phyloP scores from a whole-genome alignment of 2,888 invertebrate genomes.

The Yponomeuta evonymella region DNA sequence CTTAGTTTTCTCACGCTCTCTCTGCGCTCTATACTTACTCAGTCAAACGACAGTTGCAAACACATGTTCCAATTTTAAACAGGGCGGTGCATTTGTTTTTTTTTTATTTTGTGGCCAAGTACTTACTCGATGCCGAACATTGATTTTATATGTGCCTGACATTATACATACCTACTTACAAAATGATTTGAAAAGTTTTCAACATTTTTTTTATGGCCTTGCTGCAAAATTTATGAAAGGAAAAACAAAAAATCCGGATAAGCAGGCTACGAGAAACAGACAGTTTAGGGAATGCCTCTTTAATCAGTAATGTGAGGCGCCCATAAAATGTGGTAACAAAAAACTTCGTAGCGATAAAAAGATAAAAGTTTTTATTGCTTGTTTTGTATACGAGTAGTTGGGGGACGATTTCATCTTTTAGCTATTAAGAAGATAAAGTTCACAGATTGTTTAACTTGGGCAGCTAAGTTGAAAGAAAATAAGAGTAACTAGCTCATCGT shows the following conservation, averaged over 20 bases:
- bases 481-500: not conserved
- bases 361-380: not conserved
- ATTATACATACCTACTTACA: too few species aligned
- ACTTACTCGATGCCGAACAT: too few species aligned
- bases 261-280: too few species aligned
- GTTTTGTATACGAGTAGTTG: not conserved
- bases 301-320: too few species aligned
- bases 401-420: not conserved
- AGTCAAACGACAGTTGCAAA: not conserved
- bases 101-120: not conserved
- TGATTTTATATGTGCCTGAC: too few species aligned
- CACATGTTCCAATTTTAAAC: constrained; percentile 7
- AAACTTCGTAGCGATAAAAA: not conserved
- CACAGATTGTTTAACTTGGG: not conserved
- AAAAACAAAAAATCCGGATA: not conserved
- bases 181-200: too few species aligned
- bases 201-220: not conserved
- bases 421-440: not conserved
- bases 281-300: too few species aligned
- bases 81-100: not conserved
- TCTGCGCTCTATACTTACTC: not conserved
- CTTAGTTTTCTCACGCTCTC: not conserved
- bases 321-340: not conserved
- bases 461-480: constrained; percentile 1
- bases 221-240: not conserved